Percentiles rank a stretch among this genome's conserved stretches.
These are phyloP conservation scores for Sylvilagus bachmani DNA, from an alignment of 2,113 vertebrate genomes.

Conservation along the genomic window DNA sequence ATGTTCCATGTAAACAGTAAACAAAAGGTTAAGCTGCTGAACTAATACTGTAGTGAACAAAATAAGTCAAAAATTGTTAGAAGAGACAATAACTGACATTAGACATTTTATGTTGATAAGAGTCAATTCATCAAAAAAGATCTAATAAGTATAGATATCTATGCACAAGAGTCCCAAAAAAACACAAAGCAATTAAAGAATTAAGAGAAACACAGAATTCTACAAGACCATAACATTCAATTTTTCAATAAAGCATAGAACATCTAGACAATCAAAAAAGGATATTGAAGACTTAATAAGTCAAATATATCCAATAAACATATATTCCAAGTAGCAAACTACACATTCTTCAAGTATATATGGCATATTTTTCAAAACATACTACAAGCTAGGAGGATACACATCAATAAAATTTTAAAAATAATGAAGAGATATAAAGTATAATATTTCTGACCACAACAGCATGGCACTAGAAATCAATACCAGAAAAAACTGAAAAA, in stretches of 20 bases:
- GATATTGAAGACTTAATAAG: slow-evolving; percentile 27
- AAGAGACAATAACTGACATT: background rate
- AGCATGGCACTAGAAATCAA: background rate
- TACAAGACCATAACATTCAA: background rate
- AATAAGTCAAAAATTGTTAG: background rate
- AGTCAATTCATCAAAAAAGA: slow-evolving; percentile 25
- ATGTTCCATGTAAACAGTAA: slow-evolving; percentile 22
- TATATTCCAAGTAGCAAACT: background rate
- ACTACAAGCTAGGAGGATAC: background rate
- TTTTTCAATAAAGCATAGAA: slow-evolving; percentile 24
- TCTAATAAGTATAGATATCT: slow-evolving; percentile 26
- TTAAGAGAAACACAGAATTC: slow-evolving; percentile 16
- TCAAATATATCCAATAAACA: background rate
- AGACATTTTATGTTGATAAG: background rate
- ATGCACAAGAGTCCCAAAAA: background rate
- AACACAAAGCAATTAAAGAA: background rate
- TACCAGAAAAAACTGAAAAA: slow-evolving; percentile 23
- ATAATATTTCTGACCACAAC: background rate
- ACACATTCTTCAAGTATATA: background rate
- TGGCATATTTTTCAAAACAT: slow-evolving; percentile 2
- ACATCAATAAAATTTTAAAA: slow-evolving; percentile 29
- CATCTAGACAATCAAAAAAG: slow-evolving; percentile 5
- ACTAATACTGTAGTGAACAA: background rate
- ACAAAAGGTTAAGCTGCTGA: background rate
- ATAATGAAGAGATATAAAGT: background rate